Percentiles rank a stretch among this genome's conserved stretches.
Evolutionary conservation across 2,113 vertebrate genomes (phyloP).

Genomic region (Macheiramphus alcinus): DNA sequence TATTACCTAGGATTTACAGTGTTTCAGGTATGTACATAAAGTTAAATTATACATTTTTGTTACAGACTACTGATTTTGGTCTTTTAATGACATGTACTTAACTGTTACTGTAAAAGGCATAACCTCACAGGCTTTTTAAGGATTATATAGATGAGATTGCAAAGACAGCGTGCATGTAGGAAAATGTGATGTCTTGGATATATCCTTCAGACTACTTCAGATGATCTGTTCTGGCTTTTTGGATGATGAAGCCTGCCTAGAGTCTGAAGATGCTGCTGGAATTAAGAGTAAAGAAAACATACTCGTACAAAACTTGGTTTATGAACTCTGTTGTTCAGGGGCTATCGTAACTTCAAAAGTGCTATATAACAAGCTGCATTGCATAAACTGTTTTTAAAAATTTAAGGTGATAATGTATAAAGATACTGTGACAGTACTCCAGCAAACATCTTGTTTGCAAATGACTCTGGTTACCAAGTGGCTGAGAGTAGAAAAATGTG

Average conservation of each 20-base stretch:
- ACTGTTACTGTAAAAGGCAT: not conserved
- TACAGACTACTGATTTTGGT: not conserved
- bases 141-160: not conserved
- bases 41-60: not conserved
- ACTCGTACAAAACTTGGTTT: not conserved
- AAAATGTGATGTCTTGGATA: not conserved
- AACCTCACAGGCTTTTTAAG: not conserved
- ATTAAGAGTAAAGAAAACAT: not conserved
- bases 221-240: not conserved
- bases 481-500: not conserved
- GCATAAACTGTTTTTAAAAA: not conserved
- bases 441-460: not conserved
- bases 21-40: constrained; percentile 81
- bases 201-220: not conserved
- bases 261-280: not conserved
- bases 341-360: not conserved
- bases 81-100: not conserved
- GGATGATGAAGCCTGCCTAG: not conserved
- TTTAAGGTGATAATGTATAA: not conserved
- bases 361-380: not conserved
- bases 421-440: not conserved
- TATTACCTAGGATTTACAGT: constrained; percentile 94
- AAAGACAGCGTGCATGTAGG: not conserved
- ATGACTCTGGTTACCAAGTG: not conserved
- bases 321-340: not conserved